Evolutionary conservation across 2,113 vertebrate genomes (phyloP), one percentile per base, ranked within the genome.

Genomic region (Tor tambroides): DNA sequence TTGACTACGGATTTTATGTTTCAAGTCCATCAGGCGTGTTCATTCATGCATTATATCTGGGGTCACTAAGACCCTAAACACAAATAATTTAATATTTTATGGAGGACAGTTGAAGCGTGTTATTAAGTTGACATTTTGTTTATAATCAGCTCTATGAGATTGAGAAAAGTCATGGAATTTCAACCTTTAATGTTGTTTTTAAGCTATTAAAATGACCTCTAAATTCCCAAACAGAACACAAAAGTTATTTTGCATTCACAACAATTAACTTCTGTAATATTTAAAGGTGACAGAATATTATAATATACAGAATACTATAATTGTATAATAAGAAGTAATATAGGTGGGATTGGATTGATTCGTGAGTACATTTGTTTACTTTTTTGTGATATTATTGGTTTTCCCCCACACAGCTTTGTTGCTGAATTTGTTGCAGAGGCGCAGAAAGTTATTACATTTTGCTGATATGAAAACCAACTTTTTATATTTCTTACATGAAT

Each of bases 51-150:
- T 54, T 43, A 76, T 28, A 78, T 54, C 9, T 77, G 46, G 46
- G 43, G 21, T 28, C 41, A 14, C 23, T 15, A 5, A 46, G n/a
- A 51, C 14, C 43, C 46, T 11, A 21, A 51, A 51, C 46, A 10
- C 26, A 30, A 51, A 77, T 17, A 51, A 78, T 78, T 49, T 21
- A 72, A n/a, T 1, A 54, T 78, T 54, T 54, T 19, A 28, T 32
- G 17, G 46, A 78, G 26, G 43, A 54, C 43, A 30, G 46, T 10
- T 78, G 76, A 78, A 78, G 17, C 26, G 2, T 78, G 76, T 78
- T 78, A 54, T 78, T 78, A 78, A 32, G 46, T 54, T 78, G 76
- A 78, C 46, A 78, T 78, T 46, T 78, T 21, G 26, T 54, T 54
- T 78, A 78, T 32, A 54, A 54, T 51, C 46, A 32, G 15, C 9